Conservation (phyloP, 2,888 invertebrate genomes). For the Apamea anceps region DNA sequence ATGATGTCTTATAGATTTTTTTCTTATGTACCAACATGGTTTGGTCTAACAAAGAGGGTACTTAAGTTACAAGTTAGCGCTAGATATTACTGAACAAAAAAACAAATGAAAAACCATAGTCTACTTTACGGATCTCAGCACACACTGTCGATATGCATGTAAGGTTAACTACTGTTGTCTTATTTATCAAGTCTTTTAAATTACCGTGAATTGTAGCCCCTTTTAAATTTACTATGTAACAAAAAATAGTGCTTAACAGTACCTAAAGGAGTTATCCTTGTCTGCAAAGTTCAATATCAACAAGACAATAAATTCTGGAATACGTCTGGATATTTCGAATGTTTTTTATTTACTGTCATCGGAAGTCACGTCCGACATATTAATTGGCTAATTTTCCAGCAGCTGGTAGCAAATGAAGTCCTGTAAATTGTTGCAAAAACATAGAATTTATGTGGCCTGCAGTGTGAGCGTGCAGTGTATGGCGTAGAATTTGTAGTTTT, state of each 20-base stretch:
- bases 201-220: not conserved
- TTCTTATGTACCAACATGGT: not conserved
- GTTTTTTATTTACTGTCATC: constrained; percentile 42
- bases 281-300: constrained; percentile 48
- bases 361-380: constrained; percentile 58
- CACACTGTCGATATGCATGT: not conserved
- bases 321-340: constrained; percentile 56
- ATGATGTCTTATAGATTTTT: not conserved
- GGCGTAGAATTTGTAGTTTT: constrained; percentile 37
- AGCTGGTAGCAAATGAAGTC: constrained; percentile 40
- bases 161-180: not conserved
- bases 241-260: constrained; percentile 3
- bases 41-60: not conserved
- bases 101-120: not conserved
- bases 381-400: constrained; percentile 53
- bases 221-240: not conserved
- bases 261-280: constrained; percentile 2
- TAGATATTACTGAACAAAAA: not conserved
- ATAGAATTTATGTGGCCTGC: constrained; percentile 45
- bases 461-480: constrained; percentile 27
- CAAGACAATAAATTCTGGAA: constrained; percentile 45
- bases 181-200: not conserved
- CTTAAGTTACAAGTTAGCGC: not conserved
- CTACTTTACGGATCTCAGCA: not conserved
- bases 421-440: constrained; percentile 57